Base-by-base conservation (phyloP, 1,140 invertebrate genomes). In the Drosophila setifemur region DNA sequence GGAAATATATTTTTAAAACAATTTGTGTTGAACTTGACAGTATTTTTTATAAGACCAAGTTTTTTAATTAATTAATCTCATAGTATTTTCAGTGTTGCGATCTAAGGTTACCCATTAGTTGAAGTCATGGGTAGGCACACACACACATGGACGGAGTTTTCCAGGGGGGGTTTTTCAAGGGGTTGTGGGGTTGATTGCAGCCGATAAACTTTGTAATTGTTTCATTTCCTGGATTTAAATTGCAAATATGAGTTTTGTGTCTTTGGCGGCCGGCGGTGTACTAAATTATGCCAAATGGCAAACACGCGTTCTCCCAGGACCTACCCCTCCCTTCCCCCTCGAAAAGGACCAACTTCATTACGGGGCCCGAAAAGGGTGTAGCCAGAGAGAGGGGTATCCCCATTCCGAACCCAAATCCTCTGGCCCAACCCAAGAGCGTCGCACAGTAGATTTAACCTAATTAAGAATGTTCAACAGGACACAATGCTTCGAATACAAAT, bases 401-500 rank as follows among this genome's bases (percentile, higher is more conserved):
- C 57, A 5, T 26, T 35, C 37, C 21, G 40, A 8, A 4, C 54
- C 39, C 42, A 40, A 29, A 7, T 48, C 60, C 42, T 14, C 11
- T 4, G 57, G 43, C 60, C 25, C 61, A 40, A 29, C 58, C 61
- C 58, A 64, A 18, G 31, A 28, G 57, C 60, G 31, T 48, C 33
- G 73, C 71, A 85, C 79, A 85, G 79, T 88, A 89, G 88, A 89
- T 88, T 89, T 89, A 89, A 89, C 88, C 88, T 89, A 89, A 89
- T 89, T 89, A 89, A 89, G 83, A 89, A 89, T 89, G 88, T 89
- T 89, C 83, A 89, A 81, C 88, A 89, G 88, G 88, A 89, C 88
- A 75, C 75, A 74, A 78, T 72, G 81, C 66, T 85, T 73, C 79
- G 88, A 89, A 89, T 89, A 89, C 83, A 89, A 89, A 89, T 89